Base-by-base conservation (phyloP, 2,888 invertebrate species). In the Colostygia pectinataria region DNA sequence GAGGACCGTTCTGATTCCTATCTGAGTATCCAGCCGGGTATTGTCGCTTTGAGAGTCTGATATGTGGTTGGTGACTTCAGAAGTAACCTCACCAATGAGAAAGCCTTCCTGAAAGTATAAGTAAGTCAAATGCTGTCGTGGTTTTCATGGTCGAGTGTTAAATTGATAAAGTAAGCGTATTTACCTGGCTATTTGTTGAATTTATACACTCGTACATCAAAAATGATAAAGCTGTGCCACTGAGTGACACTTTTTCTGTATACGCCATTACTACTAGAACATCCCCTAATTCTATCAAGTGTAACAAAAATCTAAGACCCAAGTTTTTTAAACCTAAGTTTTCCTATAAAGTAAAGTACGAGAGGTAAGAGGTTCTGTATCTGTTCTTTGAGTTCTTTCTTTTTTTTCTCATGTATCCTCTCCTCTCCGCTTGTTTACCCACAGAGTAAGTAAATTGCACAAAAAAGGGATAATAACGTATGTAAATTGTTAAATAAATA, bases 11-110 rank as follows among this genome's bases (percentile, higher is more conserved):
- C 91, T 91, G 53, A 94, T 88, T 65, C 92, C 90, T 46, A 94
- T 93, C 62, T 92, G 91, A 55, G 90, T 92, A 60, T 92, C 92
- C 46, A 92, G 80, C 23, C 92, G 90, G 37, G 93, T 90, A 61
- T 92, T 91, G 66, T 92, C 91, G 65, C 92, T 93, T 53, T 94
- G 93, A 9, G 92, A 91, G 72, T 94, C 94, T 2, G 94, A 94
- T 69, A 94, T 93, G 46, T 93, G 93, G 74, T 92, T 93, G 3
- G 92, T 93, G 62, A 93, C 91, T 77, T 91, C 92, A 32, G 92
- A 91, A 31, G 92, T 85, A 8, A 93, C 88, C 66, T 94, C 92
- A 7, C 94, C 94, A 31, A 94, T 82, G 20, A 94, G 84, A 72
- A 94, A 94, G 8, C 94, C 94, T 69, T 91, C 91, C 91, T 91